These are phyloP conservation scores for Anthonomus grandis DNA, from an alignment of 1,140 invertebrate genomes.

Conservation along the genomic window DNA sequence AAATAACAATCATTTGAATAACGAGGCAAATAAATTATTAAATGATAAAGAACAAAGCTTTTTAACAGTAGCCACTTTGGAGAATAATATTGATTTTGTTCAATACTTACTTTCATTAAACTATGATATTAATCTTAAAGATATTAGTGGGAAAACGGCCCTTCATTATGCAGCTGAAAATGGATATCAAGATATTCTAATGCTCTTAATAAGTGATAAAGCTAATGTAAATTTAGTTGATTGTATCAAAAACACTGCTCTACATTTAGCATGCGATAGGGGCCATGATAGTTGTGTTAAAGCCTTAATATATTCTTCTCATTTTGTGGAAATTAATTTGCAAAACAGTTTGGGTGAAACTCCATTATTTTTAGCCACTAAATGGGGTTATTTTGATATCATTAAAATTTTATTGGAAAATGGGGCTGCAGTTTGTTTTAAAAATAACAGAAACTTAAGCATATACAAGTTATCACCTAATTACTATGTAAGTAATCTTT, in stretches of 20 bases:
- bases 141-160: slow-evolving; percentile 66
- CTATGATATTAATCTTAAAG: slow-evolving; percentile 63
- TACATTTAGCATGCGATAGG: slow-evolving; percentile 71
- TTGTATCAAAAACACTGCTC: slow-evolving; percentile 69
- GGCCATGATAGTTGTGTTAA: slow-evolving; percentile 80
- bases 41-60: no score
- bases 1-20: no score
- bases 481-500: slow-evolving; percentile 35
- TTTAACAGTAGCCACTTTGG: slow-evolving; percentile 71
- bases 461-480: slow-evolving; percentile 44
- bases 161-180: slow-evolving; percentile 71
- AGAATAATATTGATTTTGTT: slow-evolving; percentile 67
- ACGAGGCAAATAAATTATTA: no score
- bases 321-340: slow-evolving; percentile 66
- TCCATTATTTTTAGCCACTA: slow-evolving; percentile 71
- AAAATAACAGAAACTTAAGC: slow-evolving; percentile 34
- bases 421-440: slow-evolving; percentile 45
- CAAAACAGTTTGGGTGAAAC: slow-evolving; percentile 73
- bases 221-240: slow-evolving; percentile 60
- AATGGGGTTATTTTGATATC: slow-evolving; percentile 76
- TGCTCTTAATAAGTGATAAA: slow-evolving; percentile 64
- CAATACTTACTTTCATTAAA: slow-evolving; percentile 61
- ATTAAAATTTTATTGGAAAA: slow-evolving; percentile 69
- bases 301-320: slow-evolving; percentile 74
- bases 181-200: slow-evolving; percentile 76